Percentiles rank a stretch among this genome's conserved stretches.
Evolutionary conservation across 2,888 invertebrate genomes (phyloP).

Genomic region (Phytoseiulus persimilis): DNA sequence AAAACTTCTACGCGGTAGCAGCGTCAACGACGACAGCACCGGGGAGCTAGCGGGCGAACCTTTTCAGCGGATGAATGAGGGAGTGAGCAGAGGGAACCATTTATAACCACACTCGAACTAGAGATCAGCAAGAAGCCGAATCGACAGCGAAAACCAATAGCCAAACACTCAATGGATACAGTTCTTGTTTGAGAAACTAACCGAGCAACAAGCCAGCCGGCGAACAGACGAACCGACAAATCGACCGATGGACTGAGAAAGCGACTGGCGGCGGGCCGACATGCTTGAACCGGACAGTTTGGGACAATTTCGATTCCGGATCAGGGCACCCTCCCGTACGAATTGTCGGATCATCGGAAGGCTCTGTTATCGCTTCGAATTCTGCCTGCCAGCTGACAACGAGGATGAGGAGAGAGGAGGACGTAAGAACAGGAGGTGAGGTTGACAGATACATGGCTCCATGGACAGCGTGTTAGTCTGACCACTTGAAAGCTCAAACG

Average conservation of each 20-base stretch:
- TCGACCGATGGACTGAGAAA: neutral
- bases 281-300: neutral
- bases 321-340: no score
- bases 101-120: neutral
- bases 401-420: no score
- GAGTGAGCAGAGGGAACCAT: neutral
- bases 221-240: neutral
- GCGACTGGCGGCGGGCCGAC: no score
- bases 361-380: no score
- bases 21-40: no score
- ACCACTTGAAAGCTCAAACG: neutral
- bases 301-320: neutral
- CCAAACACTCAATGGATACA: neutral
- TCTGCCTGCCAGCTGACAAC: no score
- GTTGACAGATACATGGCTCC: neutral
- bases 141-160: neutral
- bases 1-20: no score
- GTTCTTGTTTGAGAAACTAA: neutral
- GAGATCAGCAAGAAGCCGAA: neutral
- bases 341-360: no score
- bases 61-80: neutral
- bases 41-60: neutral
- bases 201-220: neutral
- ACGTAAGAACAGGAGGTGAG: no score
- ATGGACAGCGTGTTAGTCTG: neutral